Evolutionary conservation across 2,888 invertebrate species (phyloP).

Genomic region (Bedellia somnulentella): DNA sequence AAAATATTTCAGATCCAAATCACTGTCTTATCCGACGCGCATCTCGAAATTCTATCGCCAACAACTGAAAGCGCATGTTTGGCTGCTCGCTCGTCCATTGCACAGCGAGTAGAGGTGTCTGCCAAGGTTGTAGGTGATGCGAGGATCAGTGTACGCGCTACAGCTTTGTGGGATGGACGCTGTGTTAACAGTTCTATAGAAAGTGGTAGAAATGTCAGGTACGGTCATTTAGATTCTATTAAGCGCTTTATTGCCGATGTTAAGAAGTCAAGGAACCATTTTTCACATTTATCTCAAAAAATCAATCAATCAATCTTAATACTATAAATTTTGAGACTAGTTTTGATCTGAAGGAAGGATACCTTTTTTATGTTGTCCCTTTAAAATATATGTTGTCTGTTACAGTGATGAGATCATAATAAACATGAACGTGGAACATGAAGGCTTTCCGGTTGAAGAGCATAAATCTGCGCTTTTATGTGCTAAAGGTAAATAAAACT

Average conservation of each 20-base stretch:
- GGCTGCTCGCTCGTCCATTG: slow-evolving; percentile 20
- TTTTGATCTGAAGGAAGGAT: too few species aligned
- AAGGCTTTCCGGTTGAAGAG: slow-evolving; percentile 69
- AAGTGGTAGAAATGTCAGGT: too few species aligned
- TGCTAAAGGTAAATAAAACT: slow-evolving; percentile 47
- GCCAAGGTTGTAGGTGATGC: slow-evolving; percentile 18
- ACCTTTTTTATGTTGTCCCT: not conserved
- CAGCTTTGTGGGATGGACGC: slow-evolving; percentile 14
- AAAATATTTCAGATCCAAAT: slow-evolving; percentile 34
- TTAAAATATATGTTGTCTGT: slow-evolving; percentile 5
- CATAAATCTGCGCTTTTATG: slow-evolving; percentile 70
- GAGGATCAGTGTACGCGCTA: slow-evolving; percentile 15
- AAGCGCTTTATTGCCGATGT: too few species aligned
- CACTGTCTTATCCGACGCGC: slow-evolving; percentile 51
- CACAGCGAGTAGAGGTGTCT: slow-evolving; percentile 18
- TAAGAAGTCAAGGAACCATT: too few species aligned
- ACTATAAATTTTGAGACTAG: too few species aligned
- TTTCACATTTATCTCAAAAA: too few species aligned
- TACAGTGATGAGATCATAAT: slow-evolving; percentile 66
- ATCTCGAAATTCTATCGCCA: slow-evolving; percentile 39
- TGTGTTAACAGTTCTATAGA: slow-evolving; percentile 17
- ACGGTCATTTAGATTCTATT: too few species aligned
- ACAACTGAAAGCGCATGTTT: slow-evolving; percentile 22
- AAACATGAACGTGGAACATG: slow-evolving; percentile 65
- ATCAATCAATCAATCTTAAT: too few species aligned